phyloP scores from a whole-genome alignment of 2,113 vertebrate genomes.

The Cephalopterus ornatus region DNA sequence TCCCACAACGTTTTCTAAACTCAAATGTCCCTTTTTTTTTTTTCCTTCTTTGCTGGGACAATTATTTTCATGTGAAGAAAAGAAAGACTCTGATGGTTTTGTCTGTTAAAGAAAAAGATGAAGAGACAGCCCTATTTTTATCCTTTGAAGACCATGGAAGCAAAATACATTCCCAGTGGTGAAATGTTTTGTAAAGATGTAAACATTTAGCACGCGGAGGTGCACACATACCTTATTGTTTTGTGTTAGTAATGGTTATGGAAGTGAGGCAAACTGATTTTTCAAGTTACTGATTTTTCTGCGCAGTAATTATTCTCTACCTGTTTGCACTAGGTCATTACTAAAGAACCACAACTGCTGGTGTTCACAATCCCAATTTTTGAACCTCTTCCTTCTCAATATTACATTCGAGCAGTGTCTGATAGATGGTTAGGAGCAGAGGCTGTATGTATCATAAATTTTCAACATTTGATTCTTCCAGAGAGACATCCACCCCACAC shows the following conservation, averaged over 20 bases:
- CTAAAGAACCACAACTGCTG: slow-evolving; percentile 85
- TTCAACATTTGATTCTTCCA: slow-evolving; percentile 95
- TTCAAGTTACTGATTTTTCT: neutral
- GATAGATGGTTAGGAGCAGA: slow-evolving; percentile 97
- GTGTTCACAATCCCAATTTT: slow-evolving; percentile 99
- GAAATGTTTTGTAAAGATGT: neutral
- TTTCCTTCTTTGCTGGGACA: neutral
- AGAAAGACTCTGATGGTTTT: neutral
- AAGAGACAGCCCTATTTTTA: neutral
- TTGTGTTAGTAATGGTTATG: neutral
- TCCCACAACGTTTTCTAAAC: neutral
- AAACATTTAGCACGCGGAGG: neutral
- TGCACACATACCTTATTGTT: neutral
- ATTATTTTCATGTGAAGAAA: neutral
- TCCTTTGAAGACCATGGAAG: neutral
- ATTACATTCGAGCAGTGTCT: slow-evolving; percentile 94
- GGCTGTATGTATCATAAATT: slow-evolving; percentile 95
- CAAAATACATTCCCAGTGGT: neutral
- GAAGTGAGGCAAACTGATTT: neutral
- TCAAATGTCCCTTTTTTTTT: neutral
- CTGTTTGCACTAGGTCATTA: slow-evolving; percentile 81
- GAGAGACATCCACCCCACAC: slow-evolving; percentile 97
- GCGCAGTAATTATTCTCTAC: neutral
- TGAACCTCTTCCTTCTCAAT: slow-evolving; percentile 95
- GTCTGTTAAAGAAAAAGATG: neutral